Base-by-base conservation (phyloP, 2,113 vertebrate genomes). In the Grammomys dolichurus region DNA sequence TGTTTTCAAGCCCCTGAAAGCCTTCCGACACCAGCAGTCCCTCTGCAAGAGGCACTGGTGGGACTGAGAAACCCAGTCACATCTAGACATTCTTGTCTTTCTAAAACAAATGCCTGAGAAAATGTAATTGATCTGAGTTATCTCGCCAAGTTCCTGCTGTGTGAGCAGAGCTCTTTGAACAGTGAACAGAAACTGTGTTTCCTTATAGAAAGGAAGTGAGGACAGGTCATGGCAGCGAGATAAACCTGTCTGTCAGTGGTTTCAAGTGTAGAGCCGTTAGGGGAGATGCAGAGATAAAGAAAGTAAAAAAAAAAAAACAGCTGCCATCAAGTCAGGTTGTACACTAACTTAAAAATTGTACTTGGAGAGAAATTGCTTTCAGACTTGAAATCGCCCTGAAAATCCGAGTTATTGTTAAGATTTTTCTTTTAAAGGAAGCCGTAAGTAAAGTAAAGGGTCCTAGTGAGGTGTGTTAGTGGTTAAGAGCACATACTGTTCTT, bases 141-240 rank as follows among this genome's bases (percentile, higher is more conserved):
- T 81, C 67, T 90, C 54, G 20, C 73, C 51, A 92, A 31, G 16
- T 63, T 51, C 14, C 2, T 56, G 54, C 8, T 63, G 17, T 75
- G 12, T 78, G 22, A 0, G 72, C 92, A 92, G 67, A 96, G 95
- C 22, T 93, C 33, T 73, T 97, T 98, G 87, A 95, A 63, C 19
- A 4, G 86, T 20, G 60, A 67, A 87, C 96, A 73, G 91, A 54
- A 85, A 90, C 69, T 75, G 16, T 0, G 0, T 46, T 93, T 96
- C 85, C 96, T 92, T 43, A 84, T 10, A 78, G 63, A 94, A 92
- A 94, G 85, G 67, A 93, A 19, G 1, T 89, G 22, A 85, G 97
- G 89, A 78, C 40, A 95, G 90, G 91, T 22, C 24, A 19, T 69
- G 0, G 28, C 91, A 77, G 10, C 70, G 88, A 89, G 90, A 95